Percentiles rank a stretch among this genome's conserved stretches.
These are phyloP conservation scores for Campoletis raptor DNA, from an alignment of 2,888 invertebrate species.

Conservation along the genomic window DNA sequence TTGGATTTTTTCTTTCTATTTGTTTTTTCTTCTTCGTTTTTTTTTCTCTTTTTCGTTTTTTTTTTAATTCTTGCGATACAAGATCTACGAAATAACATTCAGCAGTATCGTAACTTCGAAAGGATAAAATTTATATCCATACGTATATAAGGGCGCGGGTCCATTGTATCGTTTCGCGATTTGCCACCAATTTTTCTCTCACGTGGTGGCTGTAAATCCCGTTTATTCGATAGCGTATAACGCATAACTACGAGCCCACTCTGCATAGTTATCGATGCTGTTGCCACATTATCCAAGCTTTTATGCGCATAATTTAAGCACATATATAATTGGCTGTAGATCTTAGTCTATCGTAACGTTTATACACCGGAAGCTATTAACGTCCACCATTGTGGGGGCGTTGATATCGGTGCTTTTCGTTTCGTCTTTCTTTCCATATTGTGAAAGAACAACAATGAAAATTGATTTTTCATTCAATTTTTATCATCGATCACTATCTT, in stretches of 20 bases:
- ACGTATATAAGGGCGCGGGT: background rate
- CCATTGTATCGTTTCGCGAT: slow-evolving; percentile 47
- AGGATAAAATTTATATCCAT: background rate
- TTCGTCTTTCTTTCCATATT: slow-evolving; percentile 14
- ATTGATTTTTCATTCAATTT: background rate
- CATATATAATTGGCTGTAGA: slow-evolving; percentile 79
- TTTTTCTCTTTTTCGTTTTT: background rate
- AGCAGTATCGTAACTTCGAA: background rate
- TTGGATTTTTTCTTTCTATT: background rate
- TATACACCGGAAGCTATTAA: slow-evolving; percentile 25
- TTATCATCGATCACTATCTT: background rate
- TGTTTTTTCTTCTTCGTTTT: background rate
- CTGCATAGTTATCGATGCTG: slow-evolving; percentile 55
- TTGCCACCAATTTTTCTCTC: slow-evolving; percentile 41
- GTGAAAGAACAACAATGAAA: background rate
- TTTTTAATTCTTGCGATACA: background rate
- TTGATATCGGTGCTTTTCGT: slow-evolving; percentile 11
- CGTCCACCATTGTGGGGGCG: slow-evolving; percentile 5
- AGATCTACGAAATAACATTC: background rate
- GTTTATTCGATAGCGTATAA: slow-evolving; percentile 75
- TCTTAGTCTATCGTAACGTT: slow-evolving; percentile 11
- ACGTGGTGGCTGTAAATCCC: slow-evolving; percentile 33
- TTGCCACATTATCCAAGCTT: slow-evolving; percentile 63
- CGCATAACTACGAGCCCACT: slow-evolving; percentile 67
- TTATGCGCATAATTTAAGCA: slow-evolving; percentile 81